Conservation (phyloP, 2,888 invertebrate species). For the Cyrtodaria siliqua region DNA sequence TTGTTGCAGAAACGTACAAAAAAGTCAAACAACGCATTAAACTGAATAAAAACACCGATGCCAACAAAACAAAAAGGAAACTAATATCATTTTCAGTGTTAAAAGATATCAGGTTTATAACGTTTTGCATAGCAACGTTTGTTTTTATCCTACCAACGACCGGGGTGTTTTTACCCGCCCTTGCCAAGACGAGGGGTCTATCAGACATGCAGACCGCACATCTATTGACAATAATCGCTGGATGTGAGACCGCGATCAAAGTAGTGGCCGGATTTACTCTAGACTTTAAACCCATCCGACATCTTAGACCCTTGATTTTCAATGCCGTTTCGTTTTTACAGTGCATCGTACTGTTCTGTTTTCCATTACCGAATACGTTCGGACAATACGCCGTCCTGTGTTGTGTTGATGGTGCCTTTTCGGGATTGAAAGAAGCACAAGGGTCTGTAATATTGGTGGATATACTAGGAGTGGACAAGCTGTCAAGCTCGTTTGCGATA, state of each 20-base stretch:
- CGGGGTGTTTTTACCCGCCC: constrained; percentile 74
- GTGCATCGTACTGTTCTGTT: constrained; percentile 55
- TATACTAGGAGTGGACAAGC: constrained; percentile 54
- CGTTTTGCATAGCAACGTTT: constrained; percentile 59
- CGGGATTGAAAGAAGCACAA: constrained; percentile 55
- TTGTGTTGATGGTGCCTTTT: constrained; percentile 17
- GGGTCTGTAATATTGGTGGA: constrained; percentile 51
- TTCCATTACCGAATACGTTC: constrained; percentile 53
- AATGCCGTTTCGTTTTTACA: constrained; percentile 68
- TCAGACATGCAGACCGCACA: constrained; percentile 69
- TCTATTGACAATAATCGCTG: constrained; percentile 69
- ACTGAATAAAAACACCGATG: not conserved
- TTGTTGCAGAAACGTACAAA: not conserved
- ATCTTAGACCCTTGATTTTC: constrained; percentile 69
- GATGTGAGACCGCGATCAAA: constrained; percentile 69
- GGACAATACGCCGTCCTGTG: constrained; percentile 48
- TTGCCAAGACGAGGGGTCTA: constrained; percentile 67
- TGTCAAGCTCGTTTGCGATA: constrained; percentile 48
- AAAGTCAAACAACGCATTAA: not conserved
- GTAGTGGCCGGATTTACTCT: constrained; percentile 70
- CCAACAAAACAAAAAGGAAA: constrained; percentile 21
- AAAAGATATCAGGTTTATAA: constrained; percentile 66
- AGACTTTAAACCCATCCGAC: constrained; percentile 67
- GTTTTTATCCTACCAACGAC: constrained; percentile 61
- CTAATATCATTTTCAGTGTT: constrained; percentile 50